Percentiles rank a stretch among this genome's conserved stretches.
These are phyloP conservation scores for Xestia ashworthii DNA, from an alignment of 2,888 invertebrate species.

Conservation along the genomic window DNA sequence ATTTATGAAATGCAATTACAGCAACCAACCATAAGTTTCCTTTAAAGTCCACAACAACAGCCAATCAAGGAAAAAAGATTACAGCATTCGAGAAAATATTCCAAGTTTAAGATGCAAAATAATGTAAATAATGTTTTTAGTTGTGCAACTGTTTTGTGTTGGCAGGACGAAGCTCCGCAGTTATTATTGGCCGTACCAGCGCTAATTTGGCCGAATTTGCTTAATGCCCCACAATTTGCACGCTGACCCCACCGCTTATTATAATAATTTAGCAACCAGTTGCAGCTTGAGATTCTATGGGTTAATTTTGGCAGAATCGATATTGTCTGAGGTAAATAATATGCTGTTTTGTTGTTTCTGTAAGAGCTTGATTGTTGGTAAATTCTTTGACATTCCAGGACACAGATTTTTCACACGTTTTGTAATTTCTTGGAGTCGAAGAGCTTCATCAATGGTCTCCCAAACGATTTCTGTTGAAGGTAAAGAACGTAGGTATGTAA, in stretches of 20 bases:
- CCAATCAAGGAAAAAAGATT: slow-evolving; percentile 53
- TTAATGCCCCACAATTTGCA: slow-evolving; percentile 82
- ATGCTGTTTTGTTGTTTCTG: neutral
- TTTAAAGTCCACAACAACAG: slow-evolving; percentile 49
- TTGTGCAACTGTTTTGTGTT: slow-evolving; percentile 60
- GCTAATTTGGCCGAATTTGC: slow-evolving; percentile 84
- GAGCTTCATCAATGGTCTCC: neutral
- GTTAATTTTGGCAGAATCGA: slow-evolving; percentile 44
- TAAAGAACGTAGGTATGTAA: neutral
- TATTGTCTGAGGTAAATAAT: slow-evolving; percentile 14
- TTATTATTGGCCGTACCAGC: slow-evolving; percentile 78
- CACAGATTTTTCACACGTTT: neutral
- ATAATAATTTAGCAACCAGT: slow-evolving; percentile 66
- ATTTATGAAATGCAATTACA: slow-evolving; percentile 50
- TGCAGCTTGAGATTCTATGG: slow-evolving; percentile 51
- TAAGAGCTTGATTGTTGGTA: neutral
- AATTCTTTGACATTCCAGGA: neutral
- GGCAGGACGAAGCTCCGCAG: slow-evolving; percentile 67
- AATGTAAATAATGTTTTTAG: slow-evolving; percentile 64
- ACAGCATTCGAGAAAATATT: slow-evolving; percentile 39
- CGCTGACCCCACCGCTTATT: slow-evolving; percentile 69
- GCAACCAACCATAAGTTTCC: slow-evolving; percentile 42
- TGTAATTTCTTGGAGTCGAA: neutral
- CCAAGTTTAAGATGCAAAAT: slow-evolving; percentile 59
- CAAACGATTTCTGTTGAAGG: neutral